Base-by-base conservation (phyloP, 2,113 vertebrate genomes). In the Hemiscyllium ocellatum region DNA sequence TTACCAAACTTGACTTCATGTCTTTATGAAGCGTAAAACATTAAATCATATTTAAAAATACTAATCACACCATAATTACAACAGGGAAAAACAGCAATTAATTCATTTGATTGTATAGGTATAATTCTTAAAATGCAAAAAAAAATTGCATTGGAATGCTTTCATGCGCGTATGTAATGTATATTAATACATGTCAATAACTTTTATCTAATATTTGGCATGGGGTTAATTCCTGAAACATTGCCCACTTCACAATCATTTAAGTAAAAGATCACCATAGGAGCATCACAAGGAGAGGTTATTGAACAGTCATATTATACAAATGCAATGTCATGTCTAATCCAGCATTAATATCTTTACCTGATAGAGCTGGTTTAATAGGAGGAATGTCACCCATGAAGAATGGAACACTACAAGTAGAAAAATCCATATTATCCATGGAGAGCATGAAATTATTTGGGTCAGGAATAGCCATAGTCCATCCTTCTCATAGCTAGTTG, bases 321-420 rank as follows among this genome's bases (percentile, higher is more conserved):
- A 47, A 95, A 95, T 66, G 22, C 22, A 93, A 66, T 66, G 22
- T 33, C 87, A 90, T 6, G 15, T 20, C 33, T 22, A 72, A 76
- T 37, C n/a, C n/a, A 80, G 29, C 68, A 7, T 69, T 61, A 65
- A 86, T 95, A 22, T 33, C 29, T 95, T 96, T 97, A 99, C 99
- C 98, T 99, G 99, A 96, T 98, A 99, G 90, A 99, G 97, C 96
- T 99, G 99, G 96, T 98, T 95, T 17, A 97, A 1, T 80, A 99
- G 97, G 90, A 97, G 96, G 93, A 97, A 8, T 0, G 97, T 97
- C 91, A 98, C 97, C 98, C 98, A 99, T 0, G 96, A 96, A 61
- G 97, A 97, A 96, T 99, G 98, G 95, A 98, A 98, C 96, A 97
- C 96, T 86, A 98, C 96, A 19, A 99, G 47, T 83, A 97, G 3